Evolutionary conservation across 2,888 invertebrate genomes (phyloP).

Genomic region (Metallyticus violacea): DNA sequence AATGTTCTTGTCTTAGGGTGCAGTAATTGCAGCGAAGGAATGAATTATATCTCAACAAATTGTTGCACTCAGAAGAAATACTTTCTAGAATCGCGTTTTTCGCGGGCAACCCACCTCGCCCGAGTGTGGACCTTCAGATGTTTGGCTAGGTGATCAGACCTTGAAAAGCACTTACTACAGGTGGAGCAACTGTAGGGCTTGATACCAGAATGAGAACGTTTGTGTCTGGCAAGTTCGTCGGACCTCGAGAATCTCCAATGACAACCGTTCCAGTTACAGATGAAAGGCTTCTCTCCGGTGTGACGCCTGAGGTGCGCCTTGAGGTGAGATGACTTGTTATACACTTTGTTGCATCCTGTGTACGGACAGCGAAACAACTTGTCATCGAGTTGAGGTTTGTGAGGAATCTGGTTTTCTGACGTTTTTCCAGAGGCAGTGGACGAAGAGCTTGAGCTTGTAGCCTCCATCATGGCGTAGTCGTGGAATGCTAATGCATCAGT

Average conservation of each 20-base stretch:
- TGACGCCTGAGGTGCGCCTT: conserved; percentile 86
- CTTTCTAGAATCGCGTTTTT: too few relatives aligned
- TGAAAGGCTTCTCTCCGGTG: conserved; percentile 55
- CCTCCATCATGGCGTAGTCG: conserved; percentile 33
- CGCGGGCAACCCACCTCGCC: conserved; percentile 38
- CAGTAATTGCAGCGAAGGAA: too few relatives aligned
- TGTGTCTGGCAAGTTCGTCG: conserved; percentile 89
- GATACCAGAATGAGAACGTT: conserved; percentile 91
- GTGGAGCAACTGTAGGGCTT: conserved; percentile 89
- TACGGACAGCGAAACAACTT: conserved; percentile 68
- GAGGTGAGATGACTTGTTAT: conserved; percentile 86
- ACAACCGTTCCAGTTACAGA: conserved; percentile 65
- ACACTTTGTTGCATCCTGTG: conserved; percentile 72
- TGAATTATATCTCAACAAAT: too few relatives aligned
- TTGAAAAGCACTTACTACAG: conserved; percentile 86
- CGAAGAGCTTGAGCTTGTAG: background rate
- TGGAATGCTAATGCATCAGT: conserved; percentile 25
- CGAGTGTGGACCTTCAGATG: conserved; percentile 83
- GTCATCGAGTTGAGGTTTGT: conserved; percentile 44
- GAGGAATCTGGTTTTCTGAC: background rate
- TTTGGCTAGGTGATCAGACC: conserved; percentile 92
- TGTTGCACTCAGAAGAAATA: too few relatives aligned
- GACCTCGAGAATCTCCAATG: conserved; percentile 92
- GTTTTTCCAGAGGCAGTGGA: background rate
- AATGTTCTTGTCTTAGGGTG: too few relatives aligned